These are phyloP conservation scores for Bombus ignitus DNA, from an alignment of 1,140 invertebrate species.

Conservation along the genomic window DNA sequence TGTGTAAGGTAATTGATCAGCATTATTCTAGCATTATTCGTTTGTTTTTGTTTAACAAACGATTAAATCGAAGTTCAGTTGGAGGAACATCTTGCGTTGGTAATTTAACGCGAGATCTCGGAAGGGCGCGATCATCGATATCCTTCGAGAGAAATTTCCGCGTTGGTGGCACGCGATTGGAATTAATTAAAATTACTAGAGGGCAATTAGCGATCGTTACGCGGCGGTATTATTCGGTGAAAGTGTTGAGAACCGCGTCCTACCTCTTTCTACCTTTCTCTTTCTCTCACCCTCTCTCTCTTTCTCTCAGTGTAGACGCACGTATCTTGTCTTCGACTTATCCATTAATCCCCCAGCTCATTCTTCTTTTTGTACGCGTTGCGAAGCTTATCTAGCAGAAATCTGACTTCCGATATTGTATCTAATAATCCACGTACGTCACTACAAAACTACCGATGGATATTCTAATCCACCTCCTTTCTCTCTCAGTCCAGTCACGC, in stretches of 20 bases:
- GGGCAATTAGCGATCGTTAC: slow-evolving; percentile 62
- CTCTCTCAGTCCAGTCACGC: background rate
- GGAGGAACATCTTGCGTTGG: no score
- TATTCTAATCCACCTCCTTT: slow-evolving; percentile 47
- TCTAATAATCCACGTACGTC: slow-evolving; percentile 35
- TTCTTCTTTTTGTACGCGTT: background rate
- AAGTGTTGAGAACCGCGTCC: slow-evolving; percentile 67
- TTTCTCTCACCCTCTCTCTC: background rate
- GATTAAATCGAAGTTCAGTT: no score
- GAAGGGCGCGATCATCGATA: slow-evolving; percentile 28
- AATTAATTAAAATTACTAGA: slow-evolving; percentile 63
- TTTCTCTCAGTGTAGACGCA: background rate
- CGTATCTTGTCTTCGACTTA: background rate
- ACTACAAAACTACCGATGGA: slow-evolving; percentile 21
- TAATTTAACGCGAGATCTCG: background rate
- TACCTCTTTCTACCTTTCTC: slow-evolving; percentile 11
- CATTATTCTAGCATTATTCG: no score
- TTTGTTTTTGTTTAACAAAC: no score
- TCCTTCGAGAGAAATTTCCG: slow-evolving; percentile 41
- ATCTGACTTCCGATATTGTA: slow-evolving; percentile 52
- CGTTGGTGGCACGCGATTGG: slow-evolving; percentile 40
- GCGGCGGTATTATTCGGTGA: slow-evolving; percentile 65
- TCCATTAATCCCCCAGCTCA: slow-evolving; percentile 13
- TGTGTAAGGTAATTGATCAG: no score
- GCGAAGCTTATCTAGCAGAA: slow-evolving; percentile 33